Evolutionary conservation across 2,113 vertebrate genomes (phyloP), one percentile per base, ranked within the genome.

Genomic region (Numenius arquata): DNA sequence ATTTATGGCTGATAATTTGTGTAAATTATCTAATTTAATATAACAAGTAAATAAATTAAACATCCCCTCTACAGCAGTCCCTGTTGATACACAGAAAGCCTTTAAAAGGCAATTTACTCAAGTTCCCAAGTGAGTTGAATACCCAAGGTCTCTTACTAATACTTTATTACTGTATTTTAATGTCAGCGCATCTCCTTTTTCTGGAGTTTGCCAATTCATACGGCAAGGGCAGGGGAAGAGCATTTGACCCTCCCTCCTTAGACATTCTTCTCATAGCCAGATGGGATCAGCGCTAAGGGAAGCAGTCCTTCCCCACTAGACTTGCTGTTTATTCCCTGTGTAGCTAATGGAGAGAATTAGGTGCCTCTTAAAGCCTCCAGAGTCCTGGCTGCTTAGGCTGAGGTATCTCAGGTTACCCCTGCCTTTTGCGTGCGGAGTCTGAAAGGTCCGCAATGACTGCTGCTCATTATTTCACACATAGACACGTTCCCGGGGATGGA

Each of bases 21-120:
- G 83, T 88, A 97, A 97, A 97, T 97, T 94, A 95, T 89, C 84
- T 97, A 92, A 98, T 96, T 92, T 95, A 92, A 85, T 92, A 87
- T 41, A 72, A 34, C 47, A 83, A 94, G 82, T 91, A 97, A 97
- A 97, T 87, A 97, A 94, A 97, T 96, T 94, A 97, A 97, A 78
- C 38, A 63, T 91, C 50, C 36, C 56, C 66, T 97, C 85, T 84
- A 61, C 20, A 66, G 70, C 23, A 95, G 86, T 95, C 66, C 95
- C 16, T 34, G 76, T 63, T 94, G 80, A 66, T 81, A 66, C 59
- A 93, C 45, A 90, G 55, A 87, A 90, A 96, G 47, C 17, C 55
- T 95, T 90, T 91, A 91, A 89, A 96, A 93, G 40, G 40, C 23
- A 94, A 87, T 88, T 97, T 96, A 85, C 62, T 93, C 88, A 85